Percentiles rank a stretch among this genome's conserved stretches.
Conservation (phyloP, 2,113 vertebrate genomes). For the Chlamydotis undulata region DNA sequence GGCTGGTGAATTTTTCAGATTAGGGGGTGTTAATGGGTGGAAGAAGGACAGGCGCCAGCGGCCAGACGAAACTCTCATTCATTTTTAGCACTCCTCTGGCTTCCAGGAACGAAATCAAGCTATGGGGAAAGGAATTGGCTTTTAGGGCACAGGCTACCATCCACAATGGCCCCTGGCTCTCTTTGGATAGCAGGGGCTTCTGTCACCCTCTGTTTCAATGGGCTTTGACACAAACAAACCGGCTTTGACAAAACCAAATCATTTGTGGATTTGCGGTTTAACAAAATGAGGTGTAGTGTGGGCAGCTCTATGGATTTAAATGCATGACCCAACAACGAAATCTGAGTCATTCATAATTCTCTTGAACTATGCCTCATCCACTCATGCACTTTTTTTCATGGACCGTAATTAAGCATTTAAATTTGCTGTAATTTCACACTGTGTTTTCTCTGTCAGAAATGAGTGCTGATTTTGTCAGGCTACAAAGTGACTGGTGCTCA, state of each 20-base stretch:
- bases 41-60: background rate
- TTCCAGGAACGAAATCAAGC: background rate
- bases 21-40: slow-evolving; percentile 30
- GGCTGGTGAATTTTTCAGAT: slow-evolving; percentile 29
- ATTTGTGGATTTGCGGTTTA: background rate
- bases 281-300: background rate
- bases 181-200: background rate
- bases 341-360: background rate
- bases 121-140: background rate
- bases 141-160: background rate
- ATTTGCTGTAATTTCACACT: background rate
- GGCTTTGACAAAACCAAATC: background rate
- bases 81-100: background rate
- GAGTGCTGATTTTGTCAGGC: background rate
- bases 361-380: background rate
- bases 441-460: background rate
- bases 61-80: background rate
- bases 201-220: background rate
- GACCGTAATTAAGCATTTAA: background rate
- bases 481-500: background rate
- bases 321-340: background rate
- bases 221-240: background rate
- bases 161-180: background rate
- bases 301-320: background rate
- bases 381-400: background rate